Conservation (phyloP, 37 sponge, comb jelly and placozoan genomes). For the Halichondria panicea region DNA sequence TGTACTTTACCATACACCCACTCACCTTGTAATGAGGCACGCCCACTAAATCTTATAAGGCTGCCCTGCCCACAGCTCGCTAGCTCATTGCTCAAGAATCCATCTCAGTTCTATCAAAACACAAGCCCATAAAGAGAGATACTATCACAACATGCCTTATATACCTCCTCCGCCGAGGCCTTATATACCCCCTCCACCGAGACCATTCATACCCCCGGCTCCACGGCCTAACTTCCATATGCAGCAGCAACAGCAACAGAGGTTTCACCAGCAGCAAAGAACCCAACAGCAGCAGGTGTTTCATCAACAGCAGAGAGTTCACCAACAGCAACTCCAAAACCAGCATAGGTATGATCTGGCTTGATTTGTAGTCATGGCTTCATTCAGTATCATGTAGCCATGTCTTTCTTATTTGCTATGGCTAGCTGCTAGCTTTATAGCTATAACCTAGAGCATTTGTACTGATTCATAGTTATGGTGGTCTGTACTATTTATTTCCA, state of each 20-base stretch:
- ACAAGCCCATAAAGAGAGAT: too few relatives aligned
- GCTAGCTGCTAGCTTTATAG: too few relatives aligned
- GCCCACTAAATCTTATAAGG: too few relatives aligned
- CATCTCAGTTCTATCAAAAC: too few relatives aligned
- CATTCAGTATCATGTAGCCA: background rate
- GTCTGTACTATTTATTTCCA: background rate
- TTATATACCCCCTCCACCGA: slow-evolving; percentile 4
- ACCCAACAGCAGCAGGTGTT: slow-evolving; percentile 15
- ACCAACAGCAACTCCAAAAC: background rate
- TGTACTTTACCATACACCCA: too few relatives aligned
- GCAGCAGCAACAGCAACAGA: slow-evolving; percentile 19
- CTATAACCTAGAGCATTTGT: too few relatives aligned
- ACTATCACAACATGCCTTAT: slow-evolving; percentile 12
- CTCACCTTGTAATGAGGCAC: too few relatives aligned
- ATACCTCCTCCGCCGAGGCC: slow-evolving; percentile 16
- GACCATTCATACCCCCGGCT: background rate
- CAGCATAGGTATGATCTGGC: background rate
- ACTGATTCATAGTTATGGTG: background rate
- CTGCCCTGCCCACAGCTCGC: too few relatives aligned
- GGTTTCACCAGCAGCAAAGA: slow-evolving; percentile 1
- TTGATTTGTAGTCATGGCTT: background rate
- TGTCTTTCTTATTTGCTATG: too few relatives aligned
- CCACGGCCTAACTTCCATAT: background rate
- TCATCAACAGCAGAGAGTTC: slow-evolving; percentile 5
- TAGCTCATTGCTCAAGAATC: too few relatives aligned